phyloP scores from a whole-genome alignment of 1,140 invertebrate species.

The Drosophila littoralis region DNA sequence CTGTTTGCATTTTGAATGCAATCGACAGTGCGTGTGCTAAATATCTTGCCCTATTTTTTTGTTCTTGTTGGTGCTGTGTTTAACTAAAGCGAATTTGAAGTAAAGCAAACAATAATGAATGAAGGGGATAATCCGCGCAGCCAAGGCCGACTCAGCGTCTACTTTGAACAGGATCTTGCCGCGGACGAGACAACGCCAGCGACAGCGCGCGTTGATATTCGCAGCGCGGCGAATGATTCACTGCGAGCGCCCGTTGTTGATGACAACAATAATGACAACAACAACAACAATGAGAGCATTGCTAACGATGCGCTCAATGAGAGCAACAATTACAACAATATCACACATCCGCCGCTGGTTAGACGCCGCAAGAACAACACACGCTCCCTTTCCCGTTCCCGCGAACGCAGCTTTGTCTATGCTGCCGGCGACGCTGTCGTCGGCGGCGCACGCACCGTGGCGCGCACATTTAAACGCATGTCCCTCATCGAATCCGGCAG shows the following conservation, averaged over 20 bases:
- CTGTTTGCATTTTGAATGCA: conserved; percentile 10
- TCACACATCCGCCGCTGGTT: conserved; percentile 29
- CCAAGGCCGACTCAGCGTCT: conserved; percentile 24
- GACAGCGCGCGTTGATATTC: conserved; percentile 3
- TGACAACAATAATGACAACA: conserved; percentile 22
- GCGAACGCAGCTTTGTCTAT: conserved; percentile 44
- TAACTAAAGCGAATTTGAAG: background rate
- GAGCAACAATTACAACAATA: conserved; percentile 10
- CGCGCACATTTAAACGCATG: conserved; percentile 50
- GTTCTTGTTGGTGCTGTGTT: background rate
- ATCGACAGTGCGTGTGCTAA: background rate
- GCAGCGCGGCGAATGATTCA: conserved; percentile 4
- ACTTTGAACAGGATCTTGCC: conserved; percentile 42
- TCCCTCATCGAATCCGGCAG: conserved; percentile 43
- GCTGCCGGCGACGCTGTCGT: conserved; percentile 46
- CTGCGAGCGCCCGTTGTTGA: background rate
- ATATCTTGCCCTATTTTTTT: background rate
- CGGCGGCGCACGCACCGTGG: conserved; percentile 43
- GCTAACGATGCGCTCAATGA: conserved; percentile 7
- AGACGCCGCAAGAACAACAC: conserved; percentile 31
- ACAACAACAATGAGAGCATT: conserved; percentile 5
- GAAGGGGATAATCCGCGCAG: background rate
- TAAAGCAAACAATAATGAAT: conserved; percentile 22
- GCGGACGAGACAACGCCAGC: background rate
- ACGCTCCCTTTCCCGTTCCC: conserved; percentile 18